Percentiles rank a stretch among this genome's conserved stretches.
phyloP scores from a whole-genome alignment of 2,888 invertebrate species.

The Muschampia plurimacula region DNA sequence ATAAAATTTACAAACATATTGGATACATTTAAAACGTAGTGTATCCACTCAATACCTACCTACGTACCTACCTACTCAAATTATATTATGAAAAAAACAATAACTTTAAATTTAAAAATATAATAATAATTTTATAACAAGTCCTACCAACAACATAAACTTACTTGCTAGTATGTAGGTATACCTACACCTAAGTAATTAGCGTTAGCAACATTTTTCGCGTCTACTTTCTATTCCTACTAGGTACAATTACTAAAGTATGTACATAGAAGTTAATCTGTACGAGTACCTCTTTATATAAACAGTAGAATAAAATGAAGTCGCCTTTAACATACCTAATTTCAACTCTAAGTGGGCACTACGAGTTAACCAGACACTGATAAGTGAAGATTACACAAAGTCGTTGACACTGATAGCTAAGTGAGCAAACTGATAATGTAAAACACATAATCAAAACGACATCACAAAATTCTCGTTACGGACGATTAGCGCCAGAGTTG shows the following conservation, averaged over 20 bases:
- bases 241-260: neutral
- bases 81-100: too few relatives aligned
- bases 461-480: slow-evolving; percentile 39
- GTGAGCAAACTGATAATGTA: slow-evolving; percentile 62
- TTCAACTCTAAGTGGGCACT: slow-evolving; percentile 55
- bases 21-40: too few relatives aligned
- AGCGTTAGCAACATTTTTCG: neutral
- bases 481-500: slow-evolving; percentile 26
- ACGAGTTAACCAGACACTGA: slow-evolving; percentile 60
- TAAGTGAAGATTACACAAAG: slow-evolving; percentile 65
- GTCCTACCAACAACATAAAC: too few relatives aligned
- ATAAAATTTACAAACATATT: too few relatives aligned
- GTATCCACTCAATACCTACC: too few relatives aligned
- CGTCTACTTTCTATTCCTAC: slow-evolving; percentile 17
- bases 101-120: too few relatives aligned
- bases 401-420: slow-evolving; percentile 72
- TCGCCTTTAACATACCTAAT: slow-evolving; percentile 58
- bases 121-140: too few relatives aligned
- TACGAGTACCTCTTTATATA: slow-evolving; percentile 29
- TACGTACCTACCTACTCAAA: too few relatives aligned
- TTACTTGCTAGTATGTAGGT: too few relatives aligned
- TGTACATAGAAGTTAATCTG: too few relatives aligned
- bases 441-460: slow-evolving; percentile 48
- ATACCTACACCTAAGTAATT: too few relatives aligned
- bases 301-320: slow-evolving; percentile 55